Evolutionary conservation across 2,888 invertebrate species (phyloP).

Genomic region (Chouioia cunea): DNA sequence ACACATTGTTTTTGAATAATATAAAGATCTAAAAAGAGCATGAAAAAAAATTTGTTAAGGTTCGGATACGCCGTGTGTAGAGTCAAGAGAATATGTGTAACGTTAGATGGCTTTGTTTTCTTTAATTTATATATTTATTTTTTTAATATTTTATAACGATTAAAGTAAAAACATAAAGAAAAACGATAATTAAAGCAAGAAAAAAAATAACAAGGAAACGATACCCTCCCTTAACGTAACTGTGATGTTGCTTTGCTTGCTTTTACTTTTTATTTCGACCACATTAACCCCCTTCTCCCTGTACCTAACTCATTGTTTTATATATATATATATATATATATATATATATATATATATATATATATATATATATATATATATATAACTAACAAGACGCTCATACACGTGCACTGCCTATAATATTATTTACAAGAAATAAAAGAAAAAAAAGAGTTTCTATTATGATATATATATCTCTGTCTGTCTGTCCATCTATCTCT

Average conservation of each 20-base stretch:
- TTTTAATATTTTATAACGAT: slow-evolving; percentile 28
- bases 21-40: slow-evolving; percentile 6
- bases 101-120: slow-evolving; percentile 52
- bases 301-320: slow-evolving; percentile 62
- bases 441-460: not conserved
- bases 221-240: slow-evolving; percentile 50
- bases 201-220: no score
- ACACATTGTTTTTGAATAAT: not conserved
- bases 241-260: slow-evolving; percentile 63
- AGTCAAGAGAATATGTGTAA: slow-evolving; percentile 41
- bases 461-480: no score
- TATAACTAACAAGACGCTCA: slow-evolving; percentile 58
- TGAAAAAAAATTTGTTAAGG: not conserved
- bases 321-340: no score
- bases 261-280: slow-evolving; percentile 64
- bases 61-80: slow-evolving; percentile 39
- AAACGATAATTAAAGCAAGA: no score
- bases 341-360: no score
- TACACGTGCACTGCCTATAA: slow-evolving; percentile 61
- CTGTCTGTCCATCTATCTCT: no score
- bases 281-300: slow-evolving; percentile 67
- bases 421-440: slow-evolving; percentile 41
- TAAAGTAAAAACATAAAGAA: not conserved
- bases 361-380: no score
- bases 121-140: slow-evolving; percentile 39